Percentiles rank a stretch among this genome's conserved stretches.
phyloP scores from a whole-genome alignment of 2,797 vertebrate species.

The Sphenopsis melanotis region DNA sequence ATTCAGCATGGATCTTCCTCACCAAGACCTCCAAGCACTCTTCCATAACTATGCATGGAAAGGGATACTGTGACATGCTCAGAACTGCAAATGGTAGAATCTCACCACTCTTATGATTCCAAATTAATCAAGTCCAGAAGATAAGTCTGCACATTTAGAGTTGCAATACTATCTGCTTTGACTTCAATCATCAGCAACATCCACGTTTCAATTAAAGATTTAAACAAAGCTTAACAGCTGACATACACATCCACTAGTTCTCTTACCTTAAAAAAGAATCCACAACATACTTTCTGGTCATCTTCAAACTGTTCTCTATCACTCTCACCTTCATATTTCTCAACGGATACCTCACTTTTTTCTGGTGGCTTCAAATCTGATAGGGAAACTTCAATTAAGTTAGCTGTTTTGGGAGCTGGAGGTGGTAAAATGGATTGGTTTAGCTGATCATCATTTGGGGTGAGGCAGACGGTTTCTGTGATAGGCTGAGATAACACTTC shows the following conservation, averaged over 20 bases:
- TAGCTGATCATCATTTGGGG: conserved; percentile 82
- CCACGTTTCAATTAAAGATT: neutral
- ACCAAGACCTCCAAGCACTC: neutral
- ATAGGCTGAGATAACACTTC: conserved; percentile 88
- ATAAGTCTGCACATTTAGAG: neutral
- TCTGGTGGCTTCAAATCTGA: conserved; percentile 86
- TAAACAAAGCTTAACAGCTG: neutral
- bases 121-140: neutral
- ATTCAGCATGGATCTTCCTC: neutral
- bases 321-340: conserved; percentile 73
- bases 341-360: conserved; percentile 75
- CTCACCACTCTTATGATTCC: neutral
- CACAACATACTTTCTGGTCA: conserved; percentile 90
- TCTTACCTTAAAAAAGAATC: conserved; percentile 97
- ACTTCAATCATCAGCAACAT: neutral
- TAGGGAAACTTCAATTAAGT: conserved; percentile 91
- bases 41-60: neutral
- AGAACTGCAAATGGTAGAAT: neutral
- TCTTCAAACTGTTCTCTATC: conserved; percentile 79
- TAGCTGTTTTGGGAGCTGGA: conserved; percentile 76
- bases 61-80: neutral
- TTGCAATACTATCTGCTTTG: neutral
- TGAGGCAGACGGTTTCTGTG: conserved; percentile 84
- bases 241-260: neutral
- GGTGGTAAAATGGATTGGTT: conserved; percentile 58